phyloP scores from a whole-genome alignment of 2,797 vertebrate species.

The Pangasius djambal region DNA sequence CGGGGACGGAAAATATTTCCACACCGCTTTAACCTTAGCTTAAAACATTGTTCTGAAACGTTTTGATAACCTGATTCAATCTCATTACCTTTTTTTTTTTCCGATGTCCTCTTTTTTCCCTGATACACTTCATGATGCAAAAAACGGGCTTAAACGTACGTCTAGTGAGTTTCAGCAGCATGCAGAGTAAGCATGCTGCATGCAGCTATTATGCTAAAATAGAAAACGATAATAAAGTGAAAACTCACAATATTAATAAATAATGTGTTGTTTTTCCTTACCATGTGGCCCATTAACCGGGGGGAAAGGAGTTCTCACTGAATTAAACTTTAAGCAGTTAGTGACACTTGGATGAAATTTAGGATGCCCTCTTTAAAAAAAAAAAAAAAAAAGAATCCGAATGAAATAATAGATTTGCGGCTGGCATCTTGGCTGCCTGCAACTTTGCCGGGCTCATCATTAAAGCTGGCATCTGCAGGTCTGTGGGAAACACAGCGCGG shows the following conservation, averaged over 20 bases:
- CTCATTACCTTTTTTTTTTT: slow-evolving; percentile 42
- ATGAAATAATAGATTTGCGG: slow-evolving; percentile 75
- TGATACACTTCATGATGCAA: neutral
- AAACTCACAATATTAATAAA: slow-evolving; percentile 74
- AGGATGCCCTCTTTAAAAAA: slow-evolving; percentile 65
- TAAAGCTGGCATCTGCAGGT: slow-evolving; percentile 77
- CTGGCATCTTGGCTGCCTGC: slow-evolving; percentile 61
- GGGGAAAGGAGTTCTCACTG: slow-evolving; percentile 57
- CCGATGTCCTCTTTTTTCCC: slow-evolving; percentile 3
- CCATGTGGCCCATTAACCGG: slow-evolving; percentile 67
- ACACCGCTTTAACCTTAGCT: slow-evolving; percentile 29
- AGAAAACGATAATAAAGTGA: slow-evolving; percentile 43
- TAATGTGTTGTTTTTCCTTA: slow-evolving; percentile 73
- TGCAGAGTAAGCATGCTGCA: slow-evolving; percentile 31
- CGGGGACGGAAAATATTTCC: slow-evolving; percentile 19
- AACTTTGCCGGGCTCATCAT: slow-evolving; percentile 68
- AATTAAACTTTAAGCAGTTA: slow-evolving; percentile 77
- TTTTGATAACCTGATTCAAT: neutral
- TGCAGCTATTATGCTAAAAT: slow-evolving; percentile 32
- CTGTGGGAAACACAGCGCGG: slow-evolving; percentile 78
- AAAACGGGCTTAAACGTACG: slow-evolving; percentile 32
- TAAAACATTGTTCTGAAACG: slow-evolving; percentile 41
- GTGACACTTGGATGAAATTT: slow-evolving; percentile 69
- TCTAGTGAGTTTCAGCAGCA: slow-evolving; percentile 47
- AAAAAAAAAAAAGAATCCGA: slow-evolving; percentile 36